Base-by-base conservation (phyloP, 1,140 invertebrate species). In the Drosophila suzukii region DNA sequence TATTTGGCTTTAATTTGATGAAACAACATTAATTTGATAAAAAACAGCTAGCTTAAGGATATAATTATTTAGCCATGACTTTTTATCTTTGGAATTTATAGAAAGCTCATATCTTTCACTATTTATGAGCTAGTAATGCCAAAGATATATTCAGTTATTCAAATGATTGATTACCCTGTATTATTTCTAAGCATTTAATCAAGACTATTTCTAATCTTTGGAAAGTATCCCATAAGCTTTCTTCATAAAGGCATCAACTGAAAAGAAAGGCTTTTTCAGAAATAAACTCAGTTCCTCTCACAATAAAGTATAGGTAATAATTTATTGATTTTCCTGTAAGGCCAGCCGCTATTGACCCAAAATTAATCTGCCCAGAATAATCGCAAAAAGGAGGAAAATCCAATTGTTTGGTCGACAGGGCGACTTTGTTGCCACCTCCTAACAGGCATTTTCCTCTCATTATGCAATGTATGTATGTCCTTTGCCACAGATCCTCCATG, bases 271-370 rank as follows among this genome's bases (percentile, higher is more conserved):
- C 27, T 27, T 27, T 55, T 44, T 53, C 27, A 27, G 46, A 34
- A 7, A 62, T 60, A 60, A 44, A 67, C 39, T 44, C 30, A 34
- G 53, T 43, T 70, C 78, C 58, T 72, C 78, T 85, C 71, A 78
- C 78, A 86, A 81, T 86, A 81, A 81, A 81, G 75, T 62, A 86
- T 82, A 20, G 43, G 43, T 46, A 88, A 89, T 89, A 89, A 89
- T 81, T 89, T 89, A 89, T 89, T 89, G 80, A 89, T 89, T 89
- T 84, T 70, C 70, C 58, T 72, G 80, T 72, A 66, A 75, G 78
- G 77, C 53, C 49, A 13, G 38, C n/a, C 50, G 68, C 67, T 59
- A 81, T 74, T 88, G 84, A 89, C 77, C 84, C 84, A 83, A 81
- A 81, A 75, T 67, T 89, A 89, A 89, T 89, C 84, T 84, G 27